These are phyloP conservation scores for Limnodromus scolopaceus DNA, from an alignment of 2,797 vertebrate species.

Conservation along the genomic window DNA sequence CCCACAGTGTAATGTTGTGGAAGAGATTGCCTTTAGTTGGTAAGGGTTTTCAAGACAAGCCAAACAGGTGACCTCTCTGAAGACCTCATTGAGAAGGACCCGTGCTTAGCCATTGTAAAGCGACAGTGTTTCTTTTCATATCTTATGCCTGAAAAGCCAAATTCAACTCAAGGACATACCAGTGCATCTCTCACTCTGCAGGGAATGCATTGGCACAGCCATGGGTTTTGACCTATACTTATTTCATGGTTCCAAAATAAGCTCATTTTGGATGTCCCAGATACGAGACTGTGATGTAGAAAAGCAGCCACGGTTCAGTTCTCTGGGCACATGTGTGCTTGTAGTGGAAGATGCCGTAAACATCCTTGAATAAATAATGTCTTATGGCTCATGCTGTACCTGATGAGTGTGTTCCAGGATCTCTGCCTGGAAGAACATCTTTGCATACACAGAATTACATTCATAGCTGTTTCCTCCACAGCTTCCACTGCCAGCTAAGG, in stretches of 20 bases:
- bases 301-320: neutral
- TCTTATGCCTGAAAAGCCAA: neutral
- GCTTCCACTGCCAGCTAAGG: neutral
- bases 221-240: neutral
- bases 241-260: neutral
- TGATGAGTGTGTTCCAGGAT: neutral
- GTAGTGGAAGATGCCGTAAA: neutral
- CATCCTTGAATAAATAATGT: neutral
- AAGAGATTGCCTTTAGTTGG: neutral
- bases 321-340: neutral
- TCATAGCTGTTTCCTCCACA: neutral
- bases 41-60: neutral
- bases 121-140: neutral
- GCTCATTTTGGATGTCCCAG: neutral
- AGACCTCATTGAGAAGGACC: neutral
- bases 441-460: neutral
- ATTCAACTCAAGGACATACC: neutral
- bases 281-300: neutral
- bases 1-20: rapidly evolving
- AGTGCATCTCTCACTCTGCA: rapidly evolving
- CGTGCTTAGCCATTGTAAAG: rapidly evolving
- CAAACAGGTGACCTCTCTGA: neutral
- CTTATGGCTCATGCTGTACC: neutral
- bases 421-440: neutral
- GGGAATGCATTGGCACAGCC: neutral